These are phyloP conservation scores for Dicaeum eximium DNA, from an alignment of 2,113 vertebrate species.

Conservation along the genomic window DNA sequence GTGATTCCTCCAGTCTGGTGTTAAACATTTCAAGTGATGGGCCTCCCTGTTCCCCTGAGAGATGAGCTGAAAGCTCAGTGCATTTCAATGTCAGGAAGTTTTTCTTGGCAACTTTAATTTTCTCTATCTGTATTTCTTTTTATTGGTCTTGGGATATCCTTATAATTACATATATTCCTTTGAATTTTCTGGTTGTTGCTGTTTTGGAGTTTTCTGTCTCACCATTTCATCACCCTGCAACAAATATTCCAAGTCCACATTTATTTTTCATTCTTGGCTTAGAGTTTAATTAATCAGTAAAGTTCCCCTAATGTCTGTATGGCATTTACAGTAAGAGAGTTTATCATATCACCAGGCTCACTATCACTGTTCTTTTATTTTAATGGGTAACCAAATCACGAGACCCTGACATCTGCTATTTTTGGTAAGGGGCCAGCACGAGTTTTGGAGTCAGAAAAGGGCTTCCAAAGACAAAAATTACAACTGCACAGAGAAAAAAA, in stretches of 20 bases:
- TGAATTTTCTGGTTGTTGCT: not conserved
- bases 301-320: not conserved
- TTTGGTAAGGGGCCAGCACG: conserved; percentile 30
- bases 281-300: not conserved
- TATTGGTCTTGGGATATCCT: not conserved
- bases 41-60: not conserved
- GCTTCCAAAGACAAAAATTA: conserved; percentile 16
- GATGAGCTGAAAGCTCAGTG: not conserved
- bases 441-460: not conserved
- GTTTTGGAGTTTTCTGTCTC: not conserved
- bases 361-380: not conserved
- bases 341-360: not conserved
- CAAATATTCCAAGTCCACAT: not conserved
- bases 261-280: not conserved
- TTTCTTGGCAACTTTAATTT: conserved; percentile 14
- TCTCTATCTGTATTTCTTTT: not conserved
- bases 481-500: not conserved
- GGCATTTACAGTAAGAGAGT: not conserved
- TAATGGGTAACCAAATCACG: not conserved
- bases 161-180: not conserved
- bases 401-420: conserved; percentile 21
- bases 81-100: conserved; percentile 45
- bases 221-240: not conserved
- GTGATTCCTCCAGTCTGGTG: not conserved
- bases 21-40: conserved; percentile 26